Percentiles rank a stretch among this genome's conserved stretches.
These are phyloP conservation scores for Cryptocephalus moraei DNA, from an alignment of 2,888 invertebrate species.

Conservation along the genomic window DNA sequence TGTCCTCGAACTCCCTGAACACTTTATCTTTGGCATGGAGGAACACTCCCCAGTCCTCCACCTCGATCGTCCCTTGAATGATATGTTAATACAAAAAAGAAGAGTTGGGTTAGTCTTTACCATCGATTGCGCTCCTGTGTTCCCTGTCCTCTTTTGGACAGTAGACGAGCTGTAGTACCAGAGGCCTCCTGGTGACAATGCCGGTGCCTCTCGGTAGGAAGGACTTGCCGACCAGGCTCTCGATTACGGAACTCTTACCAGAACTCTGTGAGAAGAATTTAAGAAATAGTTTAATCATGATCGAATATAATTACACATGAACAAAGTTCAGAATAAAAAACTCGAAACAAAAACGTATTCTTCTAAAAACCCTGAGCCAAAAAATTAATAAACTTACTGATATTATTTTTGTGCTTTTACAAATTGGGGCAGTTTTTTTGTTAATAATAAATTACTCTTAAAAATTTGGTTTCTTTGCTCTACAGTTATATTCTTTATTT, in stretches of 20 bases:
- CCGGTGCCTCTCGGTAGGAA: constrained; percentile 96
- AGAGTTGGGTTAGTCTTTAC: constrained; percentile 36
- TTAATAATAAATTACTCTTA: too few relatives aligned
- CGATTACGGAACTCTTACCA: constrained; percentile 98
- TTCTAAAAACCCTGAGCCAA: too few relatives aligned
- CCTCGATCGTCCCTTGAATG: constrained; percentile 63
- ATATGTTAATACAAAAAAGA: background rate
- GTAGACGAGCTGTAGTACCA: constrained; percentile 89
- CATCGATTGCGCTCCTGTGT: constrained; percentile 76
- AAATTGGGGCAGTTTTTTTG: too few relatives aligned
- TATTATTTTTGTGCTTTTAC: too few relatives aligned
- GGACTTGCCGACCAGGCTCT: constrained; percentile 93
- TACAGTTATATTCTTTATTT: too few relatives aligned
- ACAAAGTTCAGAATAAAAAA: too few relatives aligned
- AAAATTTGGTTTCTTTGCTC: too few relatives aligned
- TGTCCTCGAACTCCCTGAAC: constrained; percentile 83
- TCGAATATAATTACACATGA: too few relatives aligned
- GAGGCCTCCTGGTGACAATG: constrained; percentile 91
- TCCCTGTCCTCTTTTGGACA: constrained; percentile 83
- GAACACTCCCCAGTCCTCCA: constrained; percentile 94
- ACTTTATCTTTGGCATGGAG: constrained; percentile 83
- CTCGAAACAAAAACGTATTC: too few relatives aligned
- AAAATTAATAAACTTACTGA: too few relatives aligned
- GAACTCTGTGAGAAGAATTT: constrained; percentile 63
- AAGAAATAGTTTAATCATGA: constrained; percentile 22